phyloP scores from a whole-genome alignment of 1,140 invertebrate genomes.

The Eupeodes corollae region DNA sequence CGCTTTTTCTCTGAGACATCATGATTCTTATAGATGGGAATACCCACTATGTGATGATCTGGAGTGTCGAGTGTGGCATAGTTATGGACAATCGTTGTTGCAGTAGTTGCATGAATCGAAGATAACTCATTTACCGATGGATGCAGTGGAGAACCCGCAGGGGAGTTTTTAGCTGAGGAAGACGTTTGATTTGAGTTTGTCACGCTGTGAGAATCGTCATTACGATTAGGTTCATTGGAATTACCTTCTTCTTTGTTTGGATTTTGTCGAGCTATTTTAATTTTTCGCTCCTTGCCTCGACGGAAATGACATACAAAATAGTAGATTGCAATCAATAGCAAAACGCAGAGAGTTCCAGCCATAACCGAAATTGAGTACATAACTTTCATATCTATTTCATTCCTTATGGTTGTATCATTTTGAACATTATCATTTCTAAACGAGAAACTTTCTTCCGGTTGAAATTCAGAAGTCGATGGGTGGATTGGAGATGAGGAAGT shows the following conservation, averaged over 20 bases:
- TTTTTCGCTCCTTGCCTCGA: too few relatives aligned
- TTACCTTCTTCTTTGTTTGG: not conserved
- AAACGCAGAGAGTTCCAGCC: not conserved
- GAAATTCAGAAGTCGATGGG: slow-evolving; percentile 20
- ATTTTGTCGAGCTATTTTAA: too few relatives aligned
- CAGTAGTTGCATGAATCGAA: not conserved
- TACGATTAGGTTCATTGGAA: not conserved
- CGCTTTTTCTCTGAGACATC: not conserved
- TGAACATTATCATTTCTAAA: not conserved
- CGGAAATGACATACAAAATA: too few relatives aligned
- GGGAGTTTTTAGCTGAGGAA: not conserved
- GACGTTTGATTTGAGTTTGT: not conserved
- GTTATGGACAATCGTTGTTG: not conserved
- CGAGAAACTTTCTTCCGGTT: slow-evolving; percentile 14
- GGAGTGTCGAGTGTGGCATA: slow-evolving; percentile 12
- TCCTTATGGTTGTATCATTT: not conserved
- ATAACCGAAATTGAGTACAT: not conserved
- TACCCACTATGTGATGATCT: slow-evolving; percentile 35
- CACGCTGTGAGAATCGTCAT: not conserved
- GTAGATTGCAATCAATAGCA: too few relatives aligned
- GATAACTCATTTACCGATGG: slow-evolving; percentile 8
- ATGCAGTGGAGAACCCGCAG: not conserved
- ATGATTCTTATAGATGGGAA: slow-evolving; percentile 15
- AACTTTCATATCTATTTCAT: not conserved
- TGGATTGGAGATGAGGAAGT: slow-evolving; percentile 32